These are phyloP conservation scores for Drosophila helvetica DNA, from an alignment of 2,888 invertebrate species.

Conservation along the genomic window DNA sequence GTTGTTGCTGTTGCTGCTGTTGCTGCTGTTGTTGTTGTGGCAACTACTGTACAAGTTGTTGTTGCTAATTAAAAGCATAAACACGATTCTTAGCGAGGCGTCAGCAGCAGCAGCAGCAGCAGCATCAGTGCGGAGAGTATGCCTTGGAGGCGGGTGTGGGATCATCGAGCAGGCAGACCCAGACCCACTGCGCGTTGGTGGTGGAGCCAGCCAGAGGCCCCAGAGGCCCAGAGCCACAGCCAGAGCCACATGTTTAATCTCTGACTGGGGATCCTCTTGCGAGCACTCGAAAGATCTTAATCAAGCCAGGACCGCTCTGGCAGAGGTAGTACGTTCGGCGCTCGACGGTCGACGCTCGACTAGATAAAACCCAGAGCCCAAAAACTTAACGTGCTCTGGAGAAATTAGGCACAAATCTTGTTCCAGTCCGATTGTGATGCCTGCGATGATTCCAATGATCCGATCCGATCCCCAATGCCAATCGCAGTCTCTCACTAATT, in stretches of 20 bases:
- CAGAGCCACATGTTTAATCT: constrained; percentile 64
- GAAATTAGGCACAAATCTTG: constrained; percentile 76
- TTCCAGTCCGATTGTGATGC: constrained; percentile 33
- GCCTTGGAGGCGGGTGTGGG: constrained; percentile 59
- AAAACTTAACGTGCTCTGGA: constrained; percentile 67
- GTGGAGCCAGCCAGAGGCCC: constrained; percentile 5
- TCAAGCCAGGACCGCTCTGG: constrained; percentile 52
- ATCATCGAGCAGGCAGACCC: constrained; percentile 10
- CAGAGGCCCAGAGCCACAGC: constrained; percentile 40
- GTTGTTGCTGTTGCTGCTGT: constrained; percentile 24
- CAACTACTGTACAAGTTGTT: constrained; percentile 78
- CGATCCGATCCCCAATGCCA: constrained; percentile 22
- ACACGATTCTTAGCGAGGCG: constrained; percentile 80
- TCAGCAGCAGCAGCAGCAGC: constrained; percentile 47
- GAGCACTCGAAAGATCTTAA: constrained; percentile 71
- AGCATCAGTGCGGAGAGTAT: constrained; percentile 26
- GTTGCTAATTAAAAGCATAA: constrained; percentile 81
- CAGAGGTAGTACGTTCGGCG: constrained; percentile 45
- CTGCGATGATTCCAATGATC: constrained; percentile 49
- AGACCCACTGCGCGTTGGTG: constrained; percentile 13
- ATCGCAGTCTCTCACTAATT: constrained; percentile 57
- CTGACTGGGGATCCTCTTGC: constrained; percentile 48
- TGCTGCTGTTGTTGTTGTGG: constrained; percentile 39
- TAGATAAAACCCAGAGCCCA: constrained; percentile 45
- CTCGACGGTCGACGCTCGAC: constrained; percentile 64